Evolutionary conservation across 2,113 vertebrate genomes (phyloP), one percentile per base, ranked within the genome.

Genomic region (Anguilla japonica): DNA sequence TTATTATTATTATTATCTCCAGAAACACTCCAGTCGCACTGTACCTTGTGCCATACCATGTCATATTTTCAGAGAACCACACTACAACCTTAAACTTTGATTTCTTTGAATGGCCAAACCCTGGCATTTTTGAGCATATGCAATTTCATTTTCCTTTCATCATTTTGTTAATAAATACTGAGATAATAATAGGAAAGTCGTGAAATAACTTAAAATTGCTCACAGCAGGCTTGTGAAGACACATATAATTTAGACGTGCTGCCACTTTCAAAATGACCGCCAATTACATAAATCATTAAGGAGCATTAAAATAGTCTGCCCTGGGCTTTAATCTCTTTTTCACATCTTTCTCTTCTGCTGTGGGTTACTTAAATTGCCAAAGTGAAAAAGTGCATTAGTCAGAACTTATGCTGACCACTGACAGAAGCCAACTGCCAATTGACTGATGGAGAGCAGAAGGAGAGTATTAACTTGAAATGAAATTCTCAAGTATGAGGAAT

Each of bases 221-320:
- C 71, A 41, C 41, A 15, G n/a, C 50, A 29, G 29, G 41, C 67
- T 1, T 41, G 22, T 57, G 71, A 43, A 18, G 81, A 18, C 53
- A 34, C 13, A 56, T 56, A 39, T 34, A 22, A 46, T 80, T 75
- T 20, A 79, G 56, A 79, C 41, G 46, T 83, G 6, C 53, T 22
- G 39, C 81, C 83, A 41, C 83, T 56, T 83, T 82, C 67, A 56
- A 87, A 79, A 79, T 79, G 34, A 83, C 46, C 86, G 39, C 50
- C 34, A 57, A 83, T 79, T 87, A 83, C 56, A 82, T 83, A 79
- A 83, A 43, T 83, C 82, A 87, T 83, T 83, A 79, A 57, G 81
- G 40, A 56, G 50, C 40, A 83, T 87, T 83, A 83, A 83, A 83
- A 56, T 39, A n/a, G 26, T 83, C 80, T 56, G 43, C 81, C 26